Evolutionary conservation across 1,140 invertebrate species (phyloP).

Genomic region (Venustaconcha ellipsiformis): DNA sequence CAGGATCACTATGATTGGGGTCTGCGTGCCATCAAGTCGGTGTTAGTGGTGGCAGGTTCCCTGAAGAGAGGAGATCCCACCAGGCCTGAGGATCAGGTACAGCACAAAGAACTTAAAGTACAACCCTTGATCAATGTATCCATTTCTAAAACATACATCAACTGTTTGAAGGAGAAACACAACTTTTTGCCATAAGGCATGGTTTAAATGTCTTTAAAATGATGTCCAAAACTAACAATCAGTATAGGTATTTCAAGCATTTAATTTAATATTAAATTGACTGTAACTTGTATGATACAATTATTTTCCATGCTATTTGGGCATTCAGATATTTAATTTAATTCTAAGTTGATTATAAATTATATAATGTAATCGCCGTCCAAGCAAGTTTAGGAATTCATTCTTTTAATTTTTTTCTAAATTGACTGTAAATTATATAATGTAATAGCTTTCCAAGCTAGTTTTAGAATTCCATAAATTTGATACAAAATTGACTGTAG

Average conservation of each 20-base stretch:
- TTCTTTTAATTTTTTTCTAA: no score
- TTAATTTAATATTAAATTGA: no score
- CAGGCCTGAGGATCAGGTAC: conserved; percentile 90
- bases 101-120: background rate
- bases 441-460: no score
- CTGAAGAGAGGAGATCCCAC: conserved; percentile 91
- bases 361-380: background rate
- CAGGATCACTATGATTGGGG: conserved; percentile 97
- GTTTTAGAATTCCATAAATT: background rate
- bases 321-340: background rate
- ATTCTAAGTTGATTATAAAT: background rate
- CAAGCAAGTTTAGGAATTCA: no score
- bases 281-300: no score
- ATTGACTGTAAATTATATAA: no score
- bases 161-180: background rate
- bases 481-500: background rate
- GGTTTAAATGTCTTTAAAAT: background rate
- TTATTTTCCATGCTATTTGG: no score
- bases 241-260: no score
- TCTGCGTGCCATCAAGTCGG: conserved; percentile 94
- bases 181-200: background rate
- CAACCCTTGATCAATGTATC: no score
- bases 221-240: background rate
- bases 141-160: no score
- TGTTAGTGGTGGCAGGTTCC: conserved; percentile 94